A percentile compares a stretch with the other conserved stretches of the same genome.
These are phyloP conservation scores for Leucopsar rothschildi DNA, from an alignment of 2,113 vertebrate species.

Conservation along the genomic window DNA sequence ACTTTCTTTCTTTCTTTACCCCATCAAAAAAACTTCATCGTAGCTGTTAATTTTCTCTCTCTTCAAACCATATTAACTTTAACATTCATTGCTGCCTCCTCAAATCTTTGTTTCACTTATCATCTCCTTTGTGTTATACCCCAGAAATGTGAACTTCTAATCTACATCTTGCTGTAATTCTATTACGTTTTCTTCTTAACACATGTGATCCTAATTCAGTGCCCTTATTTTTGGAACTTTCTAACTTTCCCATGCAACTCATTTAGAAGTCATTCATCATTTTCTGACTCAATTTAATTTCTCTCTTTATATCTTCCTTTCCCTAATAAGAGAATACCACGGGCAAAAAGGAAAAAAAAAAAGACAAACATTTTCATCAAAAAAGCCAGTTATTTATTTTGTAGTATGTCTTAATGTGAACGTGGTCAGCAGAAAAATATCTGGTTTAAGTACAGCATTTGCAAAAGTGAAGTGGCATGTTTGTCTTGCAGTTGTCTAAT, in stretches of 20 bases:
- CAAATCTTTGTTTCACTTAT: background rate
- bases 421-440: background rate
- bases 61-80: background rate
- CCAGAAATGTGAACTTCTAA: background rate
- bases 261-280: background rate
- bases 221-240: conserved; percentile 17
- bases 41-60: background rate
- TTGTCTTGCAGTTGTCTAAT: background rate
- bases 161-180: conserved; percentile 11
- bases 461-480: background rate
- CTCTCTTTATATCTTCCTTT: background rate
- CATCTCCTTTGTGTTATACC: background rate
- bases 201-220: conserved; percentile 36
- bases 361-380: background rate
- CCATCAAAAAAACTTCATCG: background rate
- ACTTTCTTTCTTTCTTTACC: background rate
- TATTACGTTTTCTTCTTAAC: background rate
- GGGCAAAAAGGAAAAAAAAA: background rate
- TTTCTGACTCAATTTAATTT: conserved; percentile 3
- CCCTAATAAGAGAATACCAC: background rate
- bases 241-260: background rate
- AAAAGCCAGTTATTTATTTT: background rate
- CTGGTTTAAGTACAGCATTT: background rate
- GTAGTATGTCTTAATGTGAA: background rate
- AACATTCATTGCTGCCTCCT: background rate